Evolutionary conservation across 1,140 invertebrate genomes (phyloP), one percentile per base, ranked within the genome.

Genomic region (Zaprionus lachaisei): DNA sequence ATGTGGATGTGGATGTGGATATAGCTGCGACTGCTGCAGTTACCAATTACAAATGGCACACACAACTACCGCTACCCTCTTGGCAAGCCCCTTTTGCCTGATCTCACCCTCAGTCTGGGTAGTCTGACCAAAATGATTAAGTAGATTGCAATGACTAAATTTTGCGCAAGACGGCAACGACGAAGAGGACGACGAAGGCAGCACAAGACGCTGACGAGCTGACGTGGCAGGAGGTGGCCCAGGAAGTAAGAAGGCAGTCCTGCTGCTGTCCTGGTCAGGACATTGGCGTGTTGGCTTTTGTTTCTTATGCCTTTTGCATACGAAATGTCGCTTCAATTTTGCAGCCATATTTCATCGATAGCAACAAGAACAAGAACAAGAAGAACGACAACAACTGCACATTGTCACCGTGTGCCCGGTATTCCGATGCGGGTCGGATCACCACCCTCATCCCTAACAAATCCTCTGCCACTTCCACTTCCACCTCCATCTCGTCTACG

Each of bases 111-210:
- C 5, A 14, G n/a, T 41, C 31, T 17, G 20, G 22, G 31, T 38
- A 57, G 73, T 76, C 73, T 76, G 77, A 77, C 80, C 76, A 73
- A 86, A 87, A 87, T 87, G 84, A 87, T 87, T 87, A 87, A 87
- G 84, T 87, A 87, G 84, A 87, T 87, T 87, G 84, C 84, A 87
- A 89, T 89, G 84, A 89, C 84, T 87, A 81, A 72, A 89, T 87
- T 87, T 80, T 78, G 81, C 75, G 44, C 81, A 83, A 83, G 80
- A 87, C 78, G 70, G 71, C 79, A 24, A 82, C 72, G 61, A 83
- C 41, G 41, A 22, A 1, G 20, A 20, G 20, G 20, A 41, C 15
- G 38, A 41, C 14, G 38, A 15, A 41, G 38, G 38, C 38, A 41
- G 38, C 38, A 41, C 81, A 80, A 44, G 69, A 75, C 72, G 83